Evolutionary conservation across 2,797 vertebrate genomes (phyloP).

Genomic region (Valencia hispanica): DNA sequence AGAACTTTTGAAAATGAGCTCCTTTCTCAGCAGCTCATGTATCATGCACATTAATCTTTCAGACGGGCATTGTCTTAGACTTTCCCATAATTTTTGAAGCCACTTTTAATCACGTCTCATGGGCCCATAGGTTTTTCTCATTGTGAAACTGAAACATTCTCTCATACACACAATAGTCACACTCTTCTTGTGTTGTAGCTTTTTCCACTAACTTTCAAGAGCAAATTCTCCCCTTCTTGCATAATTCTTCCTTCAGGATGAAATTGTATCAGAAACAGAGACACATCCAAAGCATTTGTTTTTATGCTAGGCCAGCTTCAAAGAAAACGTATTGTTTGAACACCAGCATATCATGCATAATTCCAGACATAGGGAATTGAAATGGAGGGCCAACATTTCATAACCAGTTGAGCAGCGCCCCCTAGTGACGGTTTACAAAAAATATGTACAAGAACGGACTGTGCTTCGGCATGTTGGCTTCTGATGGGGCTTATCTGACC

Average conservation of each 20-base stretch:
- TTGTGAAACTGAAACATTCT: slow-evolving; percentile 29
- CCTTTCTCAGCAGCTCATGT: slow-evolving; percentile 52
- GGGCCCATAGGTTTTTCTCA: slow-evolving; percentile 29
- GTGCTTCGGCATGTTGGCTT: no score
- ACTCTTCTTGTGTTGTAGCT: slow-evolving; percentile 6
- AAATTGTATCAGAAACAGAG: slow-evolving; percentile 40
- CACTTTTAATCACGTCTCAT: slow-evolving; percentile 69
- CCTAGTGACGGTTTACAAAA: slow-evolving; percentile 40
- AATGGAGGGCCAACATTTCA: background rate
- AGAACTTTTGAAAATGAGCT: slow-evolving; percentile 53
- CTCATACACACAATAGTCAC: background rate
- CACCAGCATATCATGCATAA: slow-evolving; percentile 37
- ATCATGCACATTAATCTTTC: slow-evolving; percentile 68
- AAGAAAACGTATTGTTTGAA: slow-evolving; percentile 41
- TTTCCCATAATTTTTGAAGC: slow-evolving; percentile 40
- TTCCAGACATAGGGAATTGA: slow-evolving; percentile 24
- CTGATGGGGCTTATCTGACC: slow-evolving; percentile 31
- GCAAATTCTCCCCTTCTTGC: slow-evolving; percentile 34
- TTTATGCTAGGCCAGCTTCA: slow-evolving; percentile 21
- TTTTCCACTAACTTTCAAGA: slow-evolving; percentile 19
- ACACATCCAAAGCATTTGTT: slow-evolving; percentile 28
- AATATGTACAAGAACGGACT: background rate
- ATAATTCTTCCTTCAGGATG: slow-evolving; percentile 46
- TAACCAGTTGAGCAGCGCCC: slow-evolving; percentile 39
- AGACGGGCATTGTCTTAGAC: slow-evolving; percentile 28